phyloP scores from a whole-genome alignment of 2,888 invertebrate genomes.

The Anthoptus insignis region DNA sequence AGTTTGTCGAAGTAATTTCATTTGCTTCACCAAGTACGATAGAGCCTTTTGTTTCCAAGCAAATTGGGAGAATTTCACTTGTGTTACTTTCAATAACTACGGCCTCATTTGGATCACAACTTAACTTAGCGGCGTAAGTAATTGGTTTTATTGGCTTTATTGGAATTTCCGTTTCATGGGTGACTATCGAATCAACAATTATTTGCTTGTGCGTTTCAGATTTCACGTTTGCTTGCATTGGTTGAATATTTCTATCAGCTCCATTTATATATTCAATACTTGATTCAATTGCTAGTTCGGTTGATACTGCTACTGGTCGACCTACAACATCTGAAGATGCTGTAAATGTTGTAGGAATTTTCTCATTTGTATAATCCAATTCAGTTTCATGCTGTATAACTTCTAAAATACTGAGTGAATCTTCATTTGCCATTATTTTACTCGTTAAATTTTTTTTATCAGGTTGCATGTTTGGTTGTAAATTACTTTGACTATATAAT shows the following conservation, averaged over 20 bases:
- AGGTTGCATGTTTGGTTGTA: conserved; percentile 58
- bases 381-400: conserved; percentile 74
- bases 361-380: conserved; percentile 54
- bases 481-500: conserved; percentile 75
- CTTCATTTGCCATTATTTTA: conserved; percentile 61
- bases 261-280: conserved; percentile 63
- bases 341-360: conserved; percentile 57
- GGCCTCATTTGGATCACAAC: conserved; percentile 74
- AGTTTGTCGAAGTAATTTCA: conserved; percentile 76
- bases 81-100: conserved; percentile 83
- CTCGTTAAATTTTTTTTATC: conserved; percentile 64
- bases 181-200: conserved; percentile 81
- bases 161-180: conserved; percentile 86
- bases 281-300: conserved; percentile 78
- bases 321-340: conserved; percentile 78
- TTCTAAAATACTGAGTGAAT: conserved; percentile 68
- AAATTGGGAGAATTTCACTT: conserved; percentile 72
- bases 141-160: conserved; percentile 55
- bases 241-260: conserved; percentile 45
- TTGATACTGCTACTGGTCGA: conserved; percentile 81
- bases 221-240: conserved; percentile 79
- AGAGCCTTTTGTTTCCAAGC: conserved; percentile 60
- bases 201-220: conserved; percentile 85
- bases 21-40: conserved; percentile 65
- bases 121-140: conserved; percentile 56